Conservation (phyloP, 92 coral and sea anemone species). For the Desmophyllum pertusum region DNA sequence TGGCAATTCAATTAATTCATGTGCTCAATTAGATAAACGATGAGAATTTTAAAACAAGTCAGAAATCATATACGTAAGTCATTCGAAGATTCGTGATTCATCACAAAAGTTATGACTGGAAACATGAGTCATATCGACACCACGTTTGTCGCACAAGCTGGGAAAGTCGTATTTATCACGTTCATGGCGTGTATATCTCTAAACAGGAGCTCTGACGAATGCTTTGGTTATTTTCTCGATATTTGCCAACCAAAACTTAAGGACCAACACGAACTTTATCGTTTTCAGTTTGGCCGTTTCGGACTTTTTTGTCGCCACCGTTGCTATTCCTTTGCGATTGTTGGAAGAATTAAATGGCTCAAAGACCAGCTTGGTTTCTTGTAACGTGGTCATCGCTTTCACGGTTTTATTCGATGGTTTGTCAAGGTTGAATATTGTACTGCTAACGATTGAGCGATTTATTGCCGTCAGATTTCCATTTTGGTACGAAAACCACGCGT, state of each 20-base stretch:
- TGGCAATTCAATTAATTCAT: too few species aligned
- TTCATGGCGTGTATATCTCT: constrained; percentile 22
- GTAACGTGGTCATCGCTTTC: constrained; percentile 23
- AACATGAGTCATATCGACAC: not conserved
- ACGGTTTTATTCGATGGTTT: constrained; percentile 45
- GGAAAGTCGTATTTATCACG: not conserved
- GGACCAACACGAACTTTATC: constrained; percentile 34
- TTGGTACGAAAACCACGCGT: not conserved
- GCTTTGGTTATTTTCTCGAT: constrained; percentile 29
- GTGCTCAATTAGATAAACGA: too few species aligned
- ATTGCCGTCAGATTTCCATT: constrained; percentile 48
- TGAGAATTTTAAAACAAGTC: too few species aligned
- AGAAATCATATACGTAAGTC: too few species aligned
- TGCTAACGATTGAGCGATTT: constrained; percentile 37
- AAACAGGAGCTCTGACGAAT: constrained; percentile 36
- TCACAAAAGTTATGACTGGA: too few species aligned
- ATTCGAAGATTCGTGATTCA: too few species aligned
- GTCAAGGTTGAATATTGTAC: constrained; percentile 37
- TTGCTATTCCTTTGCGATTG: constrained; percentile 45
- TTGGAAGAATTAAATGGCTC: constrained; percentile 8
- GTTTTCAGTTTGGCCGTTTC: constrained; percentile 43
- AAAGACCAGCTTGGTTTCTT: not conserved
- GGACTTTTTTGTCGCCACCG: constrained; percentile 33
- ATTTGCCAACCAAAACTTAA: constrained; percentile 16
- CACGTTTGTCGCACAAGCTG: not conserved